Evolutionary conservation across 2,113 vertebrate genomes (phyloP).

Genomic region (Podarcis muralis): DNA sequence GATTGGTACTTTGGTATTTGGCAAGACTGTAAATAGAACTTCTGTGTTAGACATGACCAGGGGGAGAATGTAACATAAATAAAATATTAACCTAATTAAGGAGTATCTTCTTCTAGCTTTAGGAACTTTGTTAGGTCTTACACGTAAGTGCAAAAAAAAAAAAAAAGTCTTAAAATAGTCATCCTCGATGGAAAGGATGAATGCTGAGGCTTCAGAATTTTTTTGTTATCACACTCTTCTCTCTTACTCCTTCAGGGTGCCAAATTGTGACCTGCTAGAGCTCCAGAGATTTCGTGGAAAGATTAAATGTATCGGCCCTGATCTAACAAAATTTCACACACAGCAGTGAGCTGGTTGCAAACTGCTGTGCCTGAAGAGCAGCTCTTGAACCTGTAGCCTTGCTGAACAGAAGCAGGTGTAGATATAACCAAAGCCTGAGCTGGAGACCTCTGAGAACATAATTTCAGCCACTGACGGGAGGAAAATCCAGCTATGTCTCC

Average conservation of each 20-base stretch:
- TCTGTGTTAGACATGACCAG: slow-evolving; percentile 63
- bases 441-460: background rate
- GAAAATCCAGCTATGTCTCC: background rate
- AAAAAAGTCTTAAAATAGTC: slow-evolving; percentile 38
- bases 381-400: background rate
- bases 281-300: background rate
- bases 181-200: background rate
- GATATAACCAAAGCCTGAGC: background rate
- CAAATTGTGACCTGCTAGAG: slow-evolving; percentile 4
- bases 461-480: background rate
- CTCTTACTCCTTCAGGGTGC: background rate
- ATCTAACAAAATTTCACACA: background rate
- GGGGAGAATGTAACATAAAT: slow-evolving; percentile 58
- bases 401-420: background rate
- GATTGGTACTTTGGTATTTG: slow-evolving; percentile 65
- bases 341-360: background rate
- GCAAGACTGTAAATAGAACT: slow-evolving; percentile 62
- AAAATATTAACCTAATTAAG: slow-evolving; percentile 71
- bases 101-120: slow-evolving; percentile 51
- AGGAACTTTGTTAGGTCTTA: slow-evolving; percentile 53
- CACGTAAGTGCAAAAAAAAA: slow-evolving; percentile 7
- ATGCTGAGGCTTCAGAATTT: background rate
- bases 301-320: background rate
- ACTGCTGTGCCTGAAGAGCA: background rate
- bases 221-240: background rate